Evolutionary conservation across 2,113 vertebrate genomes (phyloP).

Genomic region (Dissostichus mawsoni): DNA sequence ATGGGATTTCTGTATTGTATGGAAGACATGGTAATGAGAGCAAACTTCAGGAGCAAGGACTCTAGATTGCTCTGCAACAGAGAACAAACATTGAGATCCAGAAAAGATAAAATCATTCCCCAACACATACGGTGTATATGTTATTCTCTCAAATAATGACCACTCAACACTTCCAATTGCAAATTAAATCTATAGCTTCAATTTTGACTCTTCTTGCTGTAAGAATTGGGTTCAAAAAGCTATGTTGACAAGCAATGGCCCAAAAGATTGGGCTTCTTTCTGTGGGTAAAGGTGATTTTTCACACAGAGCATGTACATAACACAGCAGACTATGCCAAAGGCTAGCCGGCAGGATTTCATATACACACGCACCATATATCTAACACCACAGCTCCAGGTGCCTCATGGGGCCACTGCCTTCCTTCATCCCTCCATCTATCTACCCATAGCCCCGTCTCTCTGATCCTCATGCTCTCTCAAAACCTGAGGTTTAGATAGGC

Average conservation of each 20-base stretch:
- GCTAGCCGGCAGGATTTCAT: conserved; percentile 62
- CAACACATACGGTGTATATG: conserved; percentile 1
- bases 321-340: conserved; percentile 59
- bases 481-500: conserved; percentile 47
- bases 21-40: conserved; percentile 70
- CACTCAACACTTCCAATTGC: conserved; percentile 34
- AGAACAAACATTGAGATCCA: conserved; percentile 53
- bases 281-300: conserved; percentile 48
- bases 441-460: conserved; percentile 40
- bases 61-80: conserved; percentile 43
- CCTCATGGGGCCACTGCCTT: conserved; percentile 56
- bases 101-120: conserved; percentile 36
- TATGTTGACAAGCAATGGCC: conserved; percentile 34
- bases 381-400: conserved; percentile 60
- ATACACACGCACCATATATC: conserved; percentile 55
- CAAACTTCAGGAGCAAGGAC: conserved; percentile 51
- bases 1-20: conserved; percentile 59
- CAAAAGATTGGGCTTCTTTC: conserved; percentile 33
- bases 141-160: conserved; percentile 33
- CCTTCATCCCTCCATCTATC: conserved; percentile 59
- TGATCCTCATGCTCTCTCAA: conserved; percentile 51
- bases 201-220: conserved; percentile 16
- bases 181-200: conserved; percentile 29
- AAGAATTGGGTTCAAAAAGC: conserved; percentile 33
- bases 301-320: conserved; percentile 46